Evolutionary conservation across 2,113 vertebrate genomes (phyloP), one percentile per base, ranked within the genome.

Genomic region (Scomber japonicus): DNA sequence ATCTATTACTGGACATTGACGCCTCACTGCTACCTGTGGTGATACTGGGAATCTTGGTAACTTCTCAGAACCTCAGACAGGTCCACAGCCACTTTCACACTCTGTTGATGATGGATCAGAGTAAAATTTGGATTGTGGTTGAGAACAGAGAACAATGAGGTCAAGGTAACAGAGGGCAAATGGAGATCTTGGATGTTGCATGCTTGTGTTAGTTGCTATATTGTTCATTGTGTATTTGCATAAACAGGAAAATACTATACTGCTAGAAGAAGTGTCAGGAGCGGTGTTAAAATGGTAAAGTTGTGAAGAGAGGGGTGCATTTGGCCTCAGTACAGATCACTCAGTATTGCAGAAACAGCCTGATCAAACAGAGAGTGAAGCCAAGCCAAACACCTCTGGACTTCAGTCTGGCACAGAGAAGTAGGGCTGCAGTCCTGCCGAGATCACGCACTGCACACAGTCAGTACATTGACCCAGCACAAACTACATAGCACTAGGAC

Each of bases 301-400:
- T 64, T 85, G 30, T 49, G 66, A 68, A 67, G 50, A 57, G 62
- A 82, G 69, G 54, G 83, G 86, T 77, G 59, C 62, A 75, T 86
- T 84, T 78, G 85, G 76, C 78, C 85, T 81, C n/a, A 55, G 64
- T 67, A 87, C 75, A 81, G 84, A 78, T 90, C 84, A 86, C 79
- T 85, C 71, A 84, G 86, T 93, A 91, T 91, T 89, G 85, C 82
- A 84, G 84, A 85, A 94, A 88, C 87, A 91, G 82, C 91, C 86
- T 93, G 90, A 94, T 94, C 87, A 93, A 95, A 94, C 91, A 94
- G 60, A 88, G 73, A 81, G 45, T 3, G 15, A 69, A 85, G 91
- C 92, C 94, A 94, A 94, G 83, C 31, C 86, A 95, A 94, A 95
- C 91, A 93, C 81, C 72, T 87, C 89, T 89, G 88, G 88, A 93